A percentile compares a stretch with the other conserved stretches of the same genome.
Conservation (phyloP, 2,113 vertebrate genomes). For the Xiphorhynchus elegans region DNA sequence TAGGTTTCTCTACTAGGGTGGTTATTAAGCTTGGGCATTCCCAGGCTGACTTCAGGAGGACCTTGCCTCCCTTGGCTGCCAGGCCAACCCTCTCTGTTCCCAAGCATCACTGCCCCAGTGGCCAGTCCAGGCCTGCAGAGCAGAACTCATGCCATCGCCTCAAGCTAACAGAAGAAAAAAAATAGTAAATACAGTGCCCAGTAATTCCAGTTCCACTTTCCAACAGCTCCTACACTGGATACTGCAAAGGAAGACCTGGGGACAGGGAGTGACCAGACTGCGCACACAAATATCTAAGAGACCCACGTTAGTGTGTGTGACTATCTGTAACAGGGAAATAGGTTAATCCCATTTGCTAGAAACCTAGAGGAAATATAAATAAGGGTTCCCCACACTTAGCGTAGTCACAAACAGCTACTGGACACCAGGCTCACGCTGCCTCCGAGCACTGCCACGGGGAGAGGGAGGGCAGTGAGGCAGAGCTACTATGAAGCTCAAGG, state of each 20-base stretch:
- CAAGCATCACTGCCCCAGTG: neutral
- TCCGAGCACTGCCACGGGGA: neutral
- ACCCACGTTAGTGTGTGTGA: conserved; percentile 6
- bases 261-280: neutral
- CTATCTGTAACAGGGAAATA: conserved; percentile 22
- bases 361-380: conserved; percentile 63
- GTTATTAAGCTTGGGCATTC: conserved; percentile 5
- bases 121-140: conserved; percentile 21
- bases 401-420: conserved; percentile 73
- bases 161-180: neutral
- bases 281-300: neutral
- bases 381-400: conserved; percentile 57
- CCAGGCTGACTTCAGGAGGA: neutral
- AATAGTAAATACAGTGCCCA: neutral
- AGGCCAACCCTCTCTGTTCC: neutral
- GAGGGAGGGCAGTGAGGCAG: conserved; percentile 28
- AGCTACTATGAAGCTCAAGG: conserved; percentile 62
- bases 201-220: conserved; percentile 41
- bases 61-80: neutral
- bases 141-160: neutral
- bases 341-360: conserved; percentile 9
- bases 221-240: conserved; percentile 8
- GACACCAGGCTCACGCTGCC: conserved; percentile 46
- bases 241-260: conserved; percentile 36
- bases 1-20: conserved; percentile 33